Evolutionary conservation across 2,888 invertebrate genomes (phyloP).

Genomic region (Phrixothrix hirtus): DNA sequence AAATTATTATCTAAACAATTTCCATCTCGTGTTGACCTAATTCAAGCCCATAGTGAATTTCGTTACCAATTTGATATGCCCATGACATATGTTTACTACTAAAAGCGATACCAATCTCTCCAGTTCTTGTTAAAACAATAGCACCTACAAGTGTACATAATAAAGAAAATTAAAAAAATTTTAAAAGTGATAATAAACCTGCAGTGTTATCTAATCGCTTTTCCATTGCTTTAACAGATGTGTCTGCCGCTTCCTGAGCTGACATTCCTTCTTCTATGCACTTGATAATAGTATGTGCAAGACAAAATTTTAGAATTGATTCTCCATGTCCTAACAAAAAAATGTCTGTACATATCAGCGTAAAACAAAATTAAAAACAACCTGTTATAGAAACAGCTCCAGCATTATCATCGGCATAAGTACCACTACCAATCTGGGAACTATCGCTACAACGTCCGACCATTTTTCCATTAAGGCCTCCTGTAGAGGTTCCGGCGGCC

Average conservation of each 20-base stretch:
- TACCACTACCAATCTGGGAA: constrained; percentile 73
- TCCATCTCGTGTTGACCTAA: constrained; percentile 55
- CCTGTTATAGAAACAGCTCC: constrained; percentile 83
- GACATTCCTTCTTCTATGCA: constrained; percentile 64
- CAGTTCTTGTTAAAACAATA: constrained; percentile 67
- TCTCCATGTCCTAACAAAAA: constrained; percentile 81
- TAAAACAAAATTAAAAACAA: too few relatives aligned
- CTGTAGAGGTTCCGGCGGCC: constrained; percentile 83
- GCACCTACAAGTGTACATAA: constrained; percentile 64
- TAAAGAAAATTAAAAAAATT: too few relatives aligned
- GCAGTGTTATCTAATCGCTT: constrained; percentile 70
- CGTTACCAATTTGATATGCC: constrained; percentile 59
- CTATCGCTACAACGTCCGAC: constrained; percentile 80
- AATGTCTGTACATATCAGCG: too few relatives aligned
- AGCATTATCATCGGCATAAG: constrained; percentile 72
- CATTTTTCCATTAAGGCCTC: constrained; percentile 80
- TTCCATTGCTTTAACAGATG: constrained; percentile 69
- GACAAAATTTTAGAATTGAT: constrained; percentile 75
- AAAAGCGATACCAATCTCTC: constrained; percentile 70
- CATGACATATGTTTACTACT: constrained; percentile 71
- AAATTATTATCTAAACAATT: too few relatives aligned
- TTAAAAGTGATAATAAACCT: too few relatives aligned
- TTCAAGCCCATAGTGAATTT: constrained; percentile 63
- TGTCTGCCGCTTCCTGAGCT: constrained; percentile 66
- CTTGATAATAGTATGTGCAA: constrained; percentile 72